Evolutionary conservation across 2,797 vertebrate genomes (phyloP).

Genomic region (Acanthurus tractus): DNA sequence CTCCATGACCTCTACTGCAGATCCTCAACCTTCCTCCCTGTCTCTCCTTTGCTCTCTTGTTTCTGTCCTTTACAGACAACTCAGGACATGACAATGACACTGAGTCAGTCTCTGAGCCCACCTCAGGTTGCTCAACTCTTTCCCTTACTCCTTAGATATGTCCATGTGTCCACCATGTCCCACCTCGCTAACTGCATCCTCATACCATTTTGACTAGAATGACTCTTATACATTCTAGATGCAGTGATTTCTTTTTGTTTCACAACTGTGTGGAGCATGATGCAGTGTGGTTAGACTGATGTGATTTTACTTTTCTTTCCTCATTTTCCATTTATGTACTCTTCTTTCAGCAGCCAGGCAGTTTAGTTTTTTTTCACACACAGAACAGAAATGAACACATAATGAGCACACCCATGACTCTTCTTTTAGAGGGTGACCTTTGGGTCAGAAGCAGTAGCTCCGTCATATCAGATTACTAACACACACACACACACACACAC

Average conservation of each 20-base stretch:
- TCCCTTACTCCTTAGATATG: conserved; percentile 78
- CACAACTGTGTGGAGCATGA: conserved; percentile 71
- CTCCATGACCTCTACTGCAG: conserved; percentile 56
- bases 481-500: conserved; percentile 18
- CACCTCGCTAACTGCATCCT: conserved; percentile 74
- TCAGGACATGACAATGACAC: conserved; percentile 97
- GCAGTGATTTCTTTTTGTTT: conserved; percentile 25
- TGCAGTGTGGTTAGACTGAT: conserved; percentile 35
- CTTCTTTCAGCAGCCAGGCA: conserved; percentile 15
- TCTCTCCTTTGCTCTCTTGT: conserved; percentile 87
- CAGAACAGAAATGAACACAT: conserved; percentile 44
- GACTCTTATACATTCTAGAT: conserved; percentile 67
- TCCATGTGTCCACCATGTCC: conserved; percentile 78
- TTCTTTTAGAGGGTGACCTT: conserved; percentile 68
- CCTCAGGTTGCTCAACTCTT: conserved; percentile 94
- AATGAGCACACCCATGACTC: conserved; percentile 35
- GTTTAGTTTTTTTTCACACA: conserved; percentile 28
- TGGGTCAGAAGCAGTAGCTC: conserved; percentile 57
- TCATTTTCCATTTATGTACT: conserved; percentile 37
- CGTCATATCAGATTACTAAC: conserved; percentile 69
- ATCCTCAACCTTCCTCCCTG: conserved; percentile 76
- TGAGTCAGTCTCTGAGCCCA: conserved; percentile 92
- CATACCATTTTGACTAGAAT: conserved; percentile 74
- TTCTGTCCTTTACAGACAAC: conserved; percentile 94
- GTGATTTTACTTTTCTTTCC: conserved; percentile 33